phyloP scores from a whole-genome alignment of 2,888 invertebrate genomes.

The Pristionchus japonicus region DNA sequence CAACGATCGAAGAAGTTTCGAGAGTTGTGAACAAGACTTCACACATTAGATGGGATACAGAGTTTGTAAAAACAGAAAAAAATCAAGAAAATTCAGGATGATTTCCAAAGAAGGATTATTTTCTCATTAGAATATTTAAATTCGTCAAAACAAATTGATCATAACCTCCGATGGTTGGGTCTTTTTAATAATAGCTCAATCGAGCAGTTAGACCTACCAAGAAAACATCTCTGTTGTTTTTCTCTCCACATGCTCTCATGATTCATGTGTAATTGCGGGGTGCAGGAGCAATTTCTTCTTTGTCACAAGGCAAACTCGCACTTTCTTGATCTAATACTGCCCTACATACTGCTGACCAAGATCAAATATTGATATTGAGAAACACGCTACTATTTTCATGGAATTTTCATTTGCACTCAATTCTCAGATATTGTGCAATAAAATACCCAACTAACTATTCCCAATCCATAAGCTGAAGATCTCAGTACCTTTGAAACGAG shows the following conservation, averaged over 20 bases:
- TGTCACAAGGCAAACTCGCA: neutral
- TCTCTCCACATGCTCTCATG: neutral
- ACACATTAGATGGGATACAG: neutral
- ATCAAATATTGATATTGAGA: neutral
- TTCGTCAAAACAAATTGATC: too few species aligned
- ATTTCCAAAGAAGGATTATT: too few species aligned
- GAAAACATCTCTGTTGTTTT: neutral
- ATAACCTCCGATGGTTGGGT: neutral
- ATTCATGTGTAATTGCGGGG: conserved; percentile 13
- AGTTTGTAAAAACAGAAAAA: too few species aligned
- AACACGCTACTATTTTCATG: too few species aligned
- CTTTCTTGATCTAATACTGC: neutral
- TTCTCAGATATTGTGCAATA: neutral
- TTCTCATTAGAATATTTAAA: too few species aligned
- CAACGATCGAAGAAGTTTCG: neutral
- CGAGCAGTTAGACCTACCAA: neutral
- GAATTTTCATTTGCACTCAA: too few species aligned
- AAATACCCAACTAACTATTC: neutral
- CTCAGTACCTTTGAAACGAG: too few species aligned
- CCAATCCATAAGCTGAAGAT: neutral
- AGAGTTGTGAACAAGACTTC: neutral
- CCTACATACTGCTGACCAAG: neutral
- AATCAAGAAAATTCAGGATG: too few species aligned
- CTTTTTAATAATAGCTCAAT: neutral
- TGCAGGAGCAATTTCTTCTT: neutral